Percentiles rank a stretch among this genome's conserved stretches.
These are phyloP conservation scores for Agriopis aurantiaria DNA, from an alignment of 2,888 invertebrate genomes.

Conservation along the genomic window DNA sequence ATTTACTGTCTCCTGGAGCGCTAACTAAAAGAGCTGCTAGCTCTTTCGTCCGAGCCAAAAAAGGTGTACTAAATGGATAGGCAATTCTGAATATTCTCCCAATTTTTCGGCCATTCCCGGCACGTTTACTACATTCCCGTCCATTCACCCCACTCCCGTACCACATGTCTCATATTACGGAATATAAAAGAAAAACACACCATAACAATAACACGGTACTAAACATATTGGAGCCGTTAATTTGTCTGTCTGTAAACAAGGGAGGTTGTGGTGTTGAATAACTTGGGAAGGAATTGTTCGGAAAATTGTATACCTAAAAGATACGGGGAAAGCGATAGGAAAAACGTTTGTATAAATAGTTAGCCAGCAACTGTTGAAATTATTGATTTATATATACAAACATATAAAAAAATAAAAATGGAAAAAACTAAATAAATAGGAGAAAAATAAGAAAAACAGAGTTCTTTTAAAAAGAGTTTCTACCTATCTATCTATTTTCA, in stretches of 20 bases:
- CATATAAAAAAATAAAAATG: too few species aligned
- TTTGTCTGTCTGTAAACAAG: slow-evolving; percentile 34
- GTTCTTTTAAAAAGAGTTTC: too few species aligned
- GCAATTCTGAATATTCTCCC: slow-evolving; percentile 1
- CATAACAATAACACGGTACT: slow-evolving; percentile 34
- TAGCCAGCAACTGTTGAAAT: neutral
- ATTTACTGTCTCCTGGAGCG: too few species aligned
- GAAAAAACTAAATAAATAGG: too few species aligned
- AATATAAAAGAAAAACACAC: slow-evolving; percentile 33
- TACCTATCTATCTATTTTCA: too few species aligned
- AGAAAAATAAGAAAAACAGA: too few species aligned
- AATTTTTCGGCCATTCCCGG: slow-evolving; percentile 1
- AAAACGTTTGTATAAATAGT: neutral
- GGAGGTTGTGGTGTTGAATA: slow-evolving; percentile 22
- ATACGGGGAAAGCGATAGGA: neutral
- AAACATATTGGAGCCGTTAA: slow-evolving; percentile 38
- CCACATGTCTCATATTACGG: slow-evolving; percentile 43
- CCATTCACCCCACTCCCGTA: slow-evolving; percentile 28
- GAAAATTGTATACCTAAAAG: neutral
- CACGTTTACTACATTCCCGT: slow-evolving; percentile 16
- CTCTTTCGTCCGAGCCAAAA: too few species aligned
- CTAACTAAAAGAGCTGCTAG: too few species aligned
- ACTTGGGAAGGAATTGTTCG: slow-evolving; percentile 5
- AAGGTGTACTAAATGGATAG: too few species aligned
- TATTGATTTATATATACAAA: neutral